Conservation (phyloP, 2,888 invertebrate species). For the Eilema griseolum region DNA sequence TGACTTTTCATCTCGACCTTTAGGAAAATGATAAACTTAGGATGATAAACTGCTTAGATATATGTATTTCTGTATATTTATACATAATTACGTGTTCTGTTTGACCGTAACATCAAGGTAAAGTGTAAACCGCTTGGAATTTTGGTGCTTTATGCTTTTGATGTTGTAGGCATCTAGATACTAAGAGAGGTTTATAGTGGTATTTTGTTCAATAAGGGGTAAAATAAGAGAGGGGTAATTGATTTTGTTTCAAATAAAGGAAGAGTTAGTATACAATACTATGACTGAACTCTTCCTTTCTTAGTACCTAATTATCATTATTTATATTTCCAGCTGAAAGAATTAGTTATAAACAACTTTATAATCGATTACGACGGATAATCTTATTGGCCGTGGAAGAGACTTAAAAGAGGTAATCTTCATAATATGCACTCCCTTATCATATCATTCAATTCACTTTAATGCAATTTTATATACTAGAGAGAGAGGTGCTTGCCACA, state of each 20-base stretch:
- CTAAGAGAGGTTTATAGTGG: not conserved
- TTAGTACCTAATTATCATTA: no score
- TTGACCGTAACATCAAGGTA: not conserved
- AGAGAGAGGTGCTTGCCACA: no score
- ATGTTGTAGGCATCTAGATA: not conserved
- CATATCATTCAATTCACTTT: no score
- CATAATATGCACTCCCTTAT: no score
- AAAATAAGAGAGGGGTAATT: no score
- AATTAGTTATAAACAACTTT: not conserved
- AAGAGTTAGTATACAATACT: no score
- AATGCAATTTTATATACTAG: no score
- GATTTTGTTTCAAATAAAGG: no score
- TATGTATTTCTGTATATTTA: no score
- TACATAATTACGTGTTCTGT: not conserved
- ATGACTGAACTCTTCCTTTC: no score
- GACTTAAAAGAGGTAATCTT: not conserved
- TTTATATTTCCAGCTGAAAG: no score
- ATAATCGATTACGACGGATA: not conserved
- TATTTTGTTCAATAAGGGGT: no score
- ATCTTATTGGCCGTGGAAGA: not conserved
- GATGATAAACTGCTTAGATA: conserved; percentile 42
- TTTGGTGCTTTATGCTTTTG: not conserved
- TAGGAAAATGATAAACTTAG: conserved; percentile 58
- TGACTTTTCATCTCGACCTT: conserved; percentile 72
- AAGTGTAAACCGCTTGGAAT: not conserved